These are phyloP conservation scores for Hemicentrotus pulcherrimus DNA, from an alignment of 35 echinoderm and acorn worm genomes.

Conservation along the genomic window DNA sequence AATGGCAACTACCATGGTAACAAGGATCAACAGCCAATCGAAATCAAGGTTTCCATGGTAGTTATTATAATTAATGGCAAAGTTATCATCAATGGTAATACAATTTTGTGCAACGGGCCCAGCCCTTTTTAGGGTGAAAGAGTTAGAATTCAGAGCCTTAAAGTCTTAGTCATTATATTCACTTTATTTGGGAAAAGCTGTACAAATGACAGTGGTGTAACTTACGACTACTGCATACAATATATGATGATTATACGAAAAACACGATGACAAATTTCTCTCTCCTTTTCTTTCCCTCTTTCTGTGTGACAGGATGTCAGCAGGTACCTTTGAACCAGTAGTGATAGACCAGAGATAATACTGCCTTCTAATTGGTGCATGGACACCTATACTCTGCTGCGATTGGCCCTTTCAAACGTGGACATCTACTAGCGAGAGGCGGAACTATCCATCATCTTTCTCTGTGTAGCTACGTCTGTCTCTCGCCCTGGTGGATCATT, in stretches of 20 bases:
- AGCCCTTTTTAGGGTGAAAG: too few species aligned
- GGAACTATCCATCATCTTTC: neutral
- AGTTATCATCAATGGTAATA: too few species aligned
- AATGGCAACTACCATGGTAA: too few species aligned
- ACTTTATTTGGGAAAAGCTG: neutral
- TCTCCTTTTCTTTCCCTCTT: slow-evolving; percentile 36
- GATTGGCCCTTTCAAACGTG: slow-evolving; percentile 14
- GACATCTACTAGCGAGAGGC: neutral
- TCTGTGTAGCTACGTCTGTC: neutral
- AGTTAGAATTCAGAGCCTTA: too few species aligned
- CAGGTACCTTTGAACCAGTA: slow-evolving; percentile 96
- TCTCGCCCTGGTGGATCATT: neutral
- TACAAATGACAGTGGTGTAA: neutral
- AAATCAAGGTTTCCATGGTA: too few species aligned
- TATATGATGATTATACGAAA: neutral
- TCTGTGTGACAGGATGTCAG: slow-evolving; percentile 83
- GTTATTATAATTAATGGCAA: too few species aligned
- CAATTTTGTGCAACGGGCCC: too few species aligned
- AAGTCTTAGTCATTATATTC: neutral
- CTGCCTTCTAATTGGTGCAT: slow-evolving; percentile 10
- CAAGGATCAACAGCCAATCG: too few species aligned
- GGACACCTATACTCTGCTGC: neutral
- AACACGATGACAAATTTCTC: neutral
- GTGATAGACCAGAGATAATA: slow-evolving; percentile 98
- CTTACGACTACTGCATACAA: slow-evolving; percentile 10